Evolutionary conservation across 2,113 vertebrate genomes (phyloP), one percentile per base, ranked within the genome.

Genomic region (Psophia crepitans): DNA sequence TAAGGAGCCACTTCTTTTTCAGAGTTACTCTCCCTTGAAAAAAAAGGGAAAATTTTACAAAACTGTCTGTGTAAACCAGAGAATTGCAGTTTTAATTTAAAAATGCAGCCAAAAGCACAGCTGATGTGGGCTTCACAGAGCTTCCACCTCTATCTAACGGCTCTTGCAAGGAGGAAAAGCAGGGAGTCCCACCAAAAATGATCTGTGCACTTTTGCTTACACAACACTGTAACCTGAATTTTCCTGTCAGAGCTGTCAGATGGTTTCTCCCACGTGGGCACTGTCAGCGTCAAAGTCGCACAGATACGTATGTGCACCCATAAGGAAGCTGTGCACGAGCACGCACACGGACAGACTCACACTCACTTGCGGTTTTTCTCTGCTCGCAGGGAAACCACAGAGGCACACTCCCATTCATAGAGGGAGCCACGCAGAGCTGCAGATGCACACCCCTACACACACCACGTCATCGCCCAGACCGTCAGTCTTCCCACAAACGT

Each of bases 251-350:
- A 91, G 51, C n/a, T 85, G 81, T 93, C 58, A 70, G 44, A 37
- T 61, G 43, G 49, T 70, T 90, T 92, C 54, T 96, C 58, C 68
- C 65, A 63, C 0, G 0, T 54, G 89, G 83, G 41, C 28, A 11
- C 60, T 43, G 60, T 43, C 76, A 15, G 33, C 41, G 69, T 54
- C 75, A 32, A 68, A 78, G 57, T 71, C 3, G 0, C 39, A 57
- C 17, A 41, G 44, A 30, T 1, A 28, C 56, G 58, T 26, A 14
- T 0, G 0, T 4, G 8, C 27, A 21, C 2, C 23, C 51, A 6
- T 73, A 48, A 71, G 24, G 84, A 57, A 90, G 49, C 37, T 14
- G 12, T 12, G 20, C 58, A 35, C 9, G 12, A 83, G 37, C 48
- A 46, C 5, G 5, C 41, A 39, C 2, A 1, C 20, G 78, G 5